Conservation (phyloP, 2,797 vertebrate species). For the Ptychadena robeensis region DNA sequence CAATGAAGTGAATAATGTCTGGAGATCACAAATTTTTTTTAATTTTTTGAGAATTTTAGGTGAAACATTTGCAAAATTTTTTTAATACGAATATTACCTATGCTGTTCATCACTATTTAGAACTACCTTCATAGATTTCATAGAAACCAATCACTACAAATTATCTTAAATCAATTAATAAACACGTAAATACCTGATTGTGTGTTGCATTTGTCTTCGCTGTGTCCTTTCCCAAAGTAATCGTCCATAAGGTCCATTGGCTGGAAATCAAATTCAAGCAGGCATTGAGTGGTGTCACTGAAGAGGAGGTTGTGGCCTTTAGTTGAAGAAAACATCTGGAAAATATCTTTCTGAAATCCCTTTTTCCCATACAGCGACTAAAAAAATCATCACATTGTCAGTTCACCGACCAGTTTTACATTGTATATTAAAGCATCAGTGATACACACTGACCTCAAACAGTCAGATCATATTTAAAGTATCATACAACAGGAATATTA, state of each 20-base stretch:
- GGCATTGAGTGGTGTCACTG: conserved; percentile 86
- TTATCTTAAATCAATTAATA: background rate
- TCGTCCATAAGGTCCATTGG: conserved; percentile 48
- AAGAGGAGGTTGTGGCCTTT: conserved; percentile 84
- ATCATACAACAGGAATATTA: no score
- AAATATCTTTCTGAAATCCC: background rate
- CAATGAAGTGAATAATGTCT: no score
- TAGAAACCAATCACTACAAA: background rate
- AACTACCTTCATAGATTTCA: background rate
- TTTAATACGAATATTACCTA: no score
- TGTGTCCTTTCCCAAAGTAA: conserved; percentile 78
- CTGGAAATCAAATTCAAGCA: conserved; percentile 69
- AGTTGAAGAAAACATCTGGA: conserved; percentile 78
- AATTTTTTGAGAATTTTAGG: background rate
- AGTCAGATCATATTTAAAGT: no score
- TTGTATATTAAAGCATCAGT: background rate
- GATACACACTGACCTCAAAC: no score
- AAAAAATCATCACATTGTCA: background rate
- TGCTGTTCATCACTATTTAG: no score
- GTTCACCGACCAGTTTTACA: background rate
- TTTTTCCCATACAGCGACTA: conserved; percentile 71
- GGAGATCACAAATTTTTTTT: background rate
- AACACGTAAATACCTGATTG: conserved; percentile 73
- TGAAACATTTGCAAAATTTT: no score
- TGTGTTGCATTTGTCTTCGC: conserved; percentile 70